Base-by-base conservation (phyloP, 1,140 invertebrate species). In the Choristoneura fumiferana region DNA sequence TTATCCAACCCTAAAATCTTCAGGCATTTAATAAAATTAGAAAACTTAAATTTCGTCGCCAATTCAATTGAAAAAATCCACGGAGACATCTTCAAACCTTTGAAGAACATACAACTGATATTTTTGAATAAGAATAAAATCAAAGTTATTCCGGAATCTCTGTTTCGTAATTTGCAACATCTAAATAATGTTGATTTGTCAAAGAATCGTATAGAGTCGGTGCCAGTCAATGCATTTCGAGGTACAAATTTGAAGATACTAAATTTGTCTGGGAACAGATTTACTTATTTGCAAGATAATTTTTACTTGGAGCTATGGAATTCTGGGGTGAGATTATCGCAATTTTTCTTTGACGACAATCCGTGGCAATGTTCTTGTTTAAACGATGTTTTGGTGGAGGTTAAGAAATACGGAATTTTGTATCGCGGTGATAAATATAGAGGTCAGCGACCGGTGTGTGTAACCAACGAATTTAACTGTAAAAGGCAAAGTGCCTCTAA, bases 351-450 rank as follows among this genome's bases (percentile, higher is more conserved):
- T n/a, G 72, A 77, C n/a, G 65, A 78, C 6, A 88, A 88, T 56
- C 85, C 85, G 1, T 86, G 83, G 83, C 83, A 88, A 18, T 88
- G 85, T 69, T 58, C 71, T 4, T 88, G 85, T 54, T 57, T 88
- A 5, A 64, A 60, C 18, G 71, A 82, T 29, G 36, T 84, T 8
- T n/a, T 86, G 0, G 62, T 70, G 12, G 85, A 88, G 64, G 67
- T 86, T 0, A 81, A 79, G 34, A 67, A 56, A 3, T 63, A 63
- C 22, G 49, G 56, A 8, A 73, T 87, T 14, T 35, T 60, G 3
- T 86, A 87, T 34, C 86, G 81, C 57, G 56, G 45, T 45, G 62
- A 15, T 4, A 63, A 73, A 57, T 83, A 76, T 33, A 63, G 83
- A 40, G 84, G 84, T 4, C 58, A 64, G 17, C 40, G 69, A 10